Percentiles rank a stretch among this genome's conserved stretches.
phyloP scores from a whole-genome alignment of 2,113 vertebrate species.

The Salvator merianae region DNA sequence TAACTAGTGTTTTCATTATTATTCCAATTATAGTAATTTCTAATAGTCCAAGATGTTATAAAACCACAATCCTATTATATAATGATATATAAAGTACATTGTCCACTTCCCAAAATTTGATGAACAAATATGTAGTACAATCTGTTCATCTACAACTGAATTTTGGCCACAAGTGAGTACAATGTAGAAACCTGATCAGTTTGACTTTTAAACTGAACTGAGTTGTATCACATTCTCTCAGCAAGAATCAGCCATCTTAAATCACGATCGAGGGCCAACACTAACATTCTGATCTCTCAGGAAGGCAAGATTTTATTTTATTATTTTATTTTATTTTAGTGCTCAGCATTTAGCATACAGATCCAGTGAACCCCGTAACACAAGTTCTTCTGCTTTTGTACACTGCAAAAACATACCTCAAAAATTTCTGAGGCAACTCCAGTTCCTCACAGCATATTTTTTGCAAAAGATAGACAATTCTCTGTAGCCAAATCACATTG shows the following conservation, averaged over 20 bases:
- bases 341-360: too few species aligned
- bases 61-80: not conserved
- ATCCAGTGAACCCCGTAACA: too few species aligned
- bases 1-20: conserved; percentile 63
- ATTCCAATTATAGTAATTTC: conserved; percentile 36
- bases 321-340: too few species aligned
- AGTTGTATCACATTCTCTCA: not conserved
- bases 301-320: not conserved
- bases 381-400: too few species aligned
- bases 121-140: not conserved
- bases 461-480: not conserved
- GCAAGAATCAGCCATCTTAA: not conserved
- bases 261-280: not conserved
- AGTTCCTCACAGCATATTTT: not conserved
- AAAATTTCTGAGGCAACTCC: not conserved
- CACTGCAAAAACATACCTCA: too few species aligned
- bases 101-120: not conserved
- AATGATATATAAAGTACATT: not conserved
- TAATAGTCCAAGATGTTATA: conserved; percentile 12
- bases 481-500: not conserved
- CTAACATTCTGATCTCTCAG: not conserved
- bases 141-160: not conserved
- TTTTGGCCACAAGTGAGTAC: not conserved
- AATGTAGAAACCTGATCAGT: not conserved
- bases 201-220: not conserved